Percentiles rank a stretch among this genome's conserved stretches.
Conservation (phyloP, 2,113 vertebrate genomes). For the Platycercus adscitus region DNA sequence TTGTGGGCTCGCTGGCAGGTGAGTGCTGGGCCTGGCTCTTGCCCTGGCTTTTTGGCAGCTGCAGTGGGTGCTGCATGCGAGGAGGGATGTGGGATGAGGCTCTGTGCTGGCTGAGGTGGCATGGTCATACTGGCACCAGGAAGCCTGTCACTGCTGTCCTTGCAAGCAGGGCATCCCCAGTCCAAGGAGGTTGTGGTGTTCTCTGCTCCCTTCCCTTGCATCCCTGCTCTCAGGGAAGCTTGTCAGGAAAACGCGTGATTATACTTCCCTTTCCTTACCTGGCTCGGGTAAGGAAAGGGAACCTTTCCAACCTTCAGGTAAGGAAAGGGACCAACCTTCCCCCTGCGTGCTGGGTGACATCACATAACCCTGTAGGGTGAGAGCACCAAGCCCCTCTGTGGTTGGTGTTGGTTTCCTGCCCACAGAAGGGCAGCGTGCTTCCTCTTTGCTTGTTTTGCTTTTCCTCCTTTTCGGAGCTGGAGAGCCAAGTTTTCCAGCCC, state of each 20-base stretch:
- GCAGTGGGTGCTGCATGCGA: fast-evolving
- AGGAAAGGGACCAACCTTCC: neutral
- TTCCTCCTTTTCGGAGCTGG: neutral
- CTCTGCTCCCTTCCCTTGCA: neutral
- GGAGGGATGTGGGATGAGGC: neutral
- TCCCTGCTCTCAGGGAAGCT: neutral
- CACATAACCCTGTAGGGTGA: neutral
- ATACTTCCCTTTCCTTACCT: neutral
- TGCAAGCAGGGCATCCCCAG: neutral
- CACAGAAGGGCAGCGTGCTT: neutral
- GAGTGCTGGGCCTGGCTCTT: neutral
- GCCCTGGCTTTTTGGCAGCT: neutral
- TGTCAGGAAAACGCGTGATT: neutral
- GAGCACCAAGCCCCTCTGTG: fast-evolving
- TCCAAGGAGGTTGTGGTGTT: neutral
- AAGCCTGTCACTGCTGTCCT: neutral
- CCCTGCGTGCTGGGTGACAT: neutral
- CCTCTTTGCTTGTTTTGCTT: neutral
- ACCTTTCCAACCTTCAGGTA: too few relatives aligned
- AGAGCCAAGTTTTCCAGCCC: neutral
- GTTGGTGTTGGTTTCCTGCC: neutral
- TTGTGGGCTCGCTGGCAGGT: neutral
- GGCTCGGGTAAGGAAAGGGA: neutral
- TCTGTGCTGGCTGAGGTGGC: neutral
- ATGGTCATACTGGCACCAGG: neutral